Evolutionary conservation across 2,113 vertebrate species (phyloP).

Genomic region (Heterochromis multidens): DNA sequence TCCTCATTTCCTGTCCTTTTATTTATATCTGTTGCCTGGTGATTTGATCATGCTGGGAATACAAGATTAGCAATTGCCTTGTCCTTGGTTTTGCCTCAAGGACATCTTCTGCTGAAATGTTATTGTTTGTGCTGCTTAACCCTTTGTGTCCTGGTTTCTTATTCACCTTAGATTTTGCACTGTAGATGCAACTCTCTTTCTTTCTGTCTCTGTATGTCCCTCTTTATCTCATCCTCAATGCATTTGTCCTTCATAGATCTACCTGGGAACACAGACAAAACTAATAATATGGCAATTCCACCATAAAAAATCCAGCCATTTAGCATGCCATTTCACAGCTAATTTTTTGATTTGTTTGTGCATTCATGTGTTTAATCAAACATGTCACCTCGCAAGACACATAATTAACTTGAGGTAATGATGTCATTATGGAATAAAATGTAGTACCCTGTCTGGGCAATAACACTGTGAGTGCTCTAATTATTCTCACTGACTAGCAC

Average conservation of each 20-base stretch:
- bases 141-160: conserved; percentile 51
- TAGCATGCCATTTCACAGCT: conserved; percentile 15
- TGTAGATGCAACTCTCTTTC: background rate
- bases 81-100: conserved; percentile 91
- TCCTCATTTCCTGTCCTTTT: conserved; percentile 95
- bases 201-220: background rate
- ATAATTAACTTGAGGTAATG: conserved; percentile 67
- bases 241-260: conserved; percentile 47
- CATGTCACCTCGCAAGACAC: conserved; percentile 45
- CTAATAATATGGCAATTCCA: conserved; percentile 35
- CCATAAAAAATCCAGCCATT: conserved; percentile 33
- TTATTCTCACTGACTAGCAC: conserved; percentile 51
- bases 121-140: conserved; percentile 83
- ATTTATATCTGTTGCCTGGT: conserved; percentile 95
- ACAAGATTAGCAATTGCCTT: conserved; percentile 90
- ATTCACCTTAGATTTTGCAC: conserved; percentile 21
- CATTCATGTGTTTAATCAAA: conserved; percentile 64
- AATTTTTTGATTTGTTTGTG: conserved; percentile 60
- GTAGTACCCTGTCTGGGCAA: conserved; percentile 36
- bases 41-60: conserved; percentile 95
- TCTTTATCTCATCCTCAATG: background rate
- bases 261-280: conserved; percentile 27
- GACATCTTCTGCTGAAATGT: conserved; percentile 88
- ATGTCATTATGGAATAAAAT: conserved; percentile 63
- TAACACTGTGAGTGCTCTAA: conserved; percentile 52